Evolutionary conservation across 2,797 vertebrate species (phyloP), one percentile per base, ranked within the genome.

Genomic region (Chelon auratus): DNA sequence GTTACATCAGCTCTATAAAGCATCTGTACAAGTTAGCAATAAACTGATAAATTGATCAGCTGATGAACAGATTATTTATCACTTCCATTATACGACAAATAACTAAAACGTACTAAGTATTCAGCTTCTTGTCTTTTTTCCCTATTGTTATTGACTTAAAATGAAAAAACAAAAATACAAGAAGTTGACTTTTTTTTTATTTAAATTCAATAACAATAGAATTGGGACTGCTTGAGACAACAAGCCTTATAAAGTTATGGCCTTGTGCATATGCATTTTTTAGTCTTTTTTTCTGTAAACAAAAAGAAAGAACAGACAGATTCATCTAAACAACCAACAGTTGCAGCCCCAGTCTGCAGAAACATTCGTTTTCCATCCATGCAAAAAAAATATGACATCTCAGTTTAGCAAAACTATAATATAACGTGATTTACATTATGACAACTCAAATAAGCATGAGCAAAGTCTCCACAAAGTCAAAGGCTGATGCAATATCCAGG

Each of bases 381-480:
- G n/a, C 39, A 55, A 22, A 22, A n/a, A 12, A 64, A 47, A 63
- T 30, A 9, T 4, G 5, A 13, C 47, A 20, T 62, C 3, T 68
- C 10, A 57, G 50, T 54, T 70, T 22, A 36, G 36, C n/a, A 22
- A 9, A 61, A 11, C 56, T 17, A 1, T 42, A 22, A 33, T 18
- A 13, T 61, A 57, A 33, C 18, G 50, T 53, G 24, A 57, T 74
- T 54, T 12, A 65, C 8, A 70, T 12, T 9, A 17, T 52, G 68
- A 57, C 72, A 52, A 18, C 60, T 51, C 54, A 3, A 39, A 47
- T 72, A 1, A 77, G 58, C 54, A 64, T 80, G 3, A 26, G 24
- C 60, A 63, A 3, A 13, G 61, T 68, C 51, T 52, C 26, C 47
- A 72, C 61, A 66, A 43, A 62, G 36, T 2, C 42, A 26, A 26